Conservation (phyloP, 2,888 invertebrate species). For the Spialia ferax region DNA sequence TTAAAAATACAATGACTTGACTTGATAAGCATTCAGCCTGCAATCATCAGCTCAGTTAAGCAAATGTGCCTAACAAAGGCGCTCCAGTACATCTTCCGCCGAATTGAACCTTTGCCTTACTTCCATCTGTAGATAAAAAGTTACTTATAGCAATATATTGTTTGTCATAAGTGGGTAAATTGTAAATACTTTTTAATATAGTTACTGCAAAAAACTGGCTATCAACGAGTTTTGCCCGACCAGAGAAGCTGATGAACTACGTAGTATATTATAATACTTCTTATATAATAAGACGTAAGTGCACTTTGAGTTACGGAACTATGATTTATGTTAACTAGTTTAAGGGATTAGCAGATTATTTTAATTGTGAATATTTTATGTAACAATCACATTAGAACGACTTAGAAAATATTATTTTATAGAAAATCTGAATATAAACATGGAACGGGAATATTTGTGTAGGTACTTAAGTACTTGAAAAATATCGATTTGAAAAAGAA, state of each 20-base stretch:
- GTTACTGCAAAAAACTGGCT: conserved; percentile 75
- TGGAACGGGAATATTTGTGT: conserved; percentile 21
- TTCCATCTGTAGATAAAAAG: conserved; percentile 80
- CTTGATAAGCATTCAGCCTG: too few species aligned
- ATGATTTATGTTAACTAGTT: conserved; percentile 65
- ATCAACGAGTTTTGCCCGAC: conserved; percentile 75
- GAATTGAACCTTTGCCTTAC: conserved; percentile 63
- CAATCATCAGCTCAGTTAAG: too few species aligned
- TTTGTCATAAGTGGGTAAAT: conserved; percentile 80
- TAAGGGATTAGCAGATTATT: conserved; percentile 51
- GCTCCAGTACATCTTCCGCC: conserved; percentile 51
- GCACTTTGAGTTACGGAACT: conserved; percentile 85
- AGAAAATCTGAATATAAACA: conserved; percentile 35
- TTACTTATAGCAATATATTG: conserved; percentile 80
- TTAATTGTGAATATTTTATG: conserved; percentile 41
- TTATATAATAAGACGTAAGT: conserved; percentile 78
- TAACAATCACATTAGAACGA: conserved; percentile 33
- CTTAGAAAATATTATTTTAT: conserved; percentile 32
- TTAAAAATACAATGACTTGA: background rate
- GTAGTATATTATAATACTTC: conserved; percentile 73
- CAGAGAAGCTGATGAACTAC: conserved; percentile 67
- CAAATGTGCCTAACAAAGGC: too few species aligned
- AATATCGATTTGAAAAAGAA: conserved; percentile 4
- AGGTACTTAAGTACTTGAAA: conserved; percentile 10
- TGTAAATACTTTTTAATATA: conserved; percentile 82